Evolutionary conservation across 2,113 vertebrate species (phyloP).

Genomic region (Equus przewalskii): DNA sequence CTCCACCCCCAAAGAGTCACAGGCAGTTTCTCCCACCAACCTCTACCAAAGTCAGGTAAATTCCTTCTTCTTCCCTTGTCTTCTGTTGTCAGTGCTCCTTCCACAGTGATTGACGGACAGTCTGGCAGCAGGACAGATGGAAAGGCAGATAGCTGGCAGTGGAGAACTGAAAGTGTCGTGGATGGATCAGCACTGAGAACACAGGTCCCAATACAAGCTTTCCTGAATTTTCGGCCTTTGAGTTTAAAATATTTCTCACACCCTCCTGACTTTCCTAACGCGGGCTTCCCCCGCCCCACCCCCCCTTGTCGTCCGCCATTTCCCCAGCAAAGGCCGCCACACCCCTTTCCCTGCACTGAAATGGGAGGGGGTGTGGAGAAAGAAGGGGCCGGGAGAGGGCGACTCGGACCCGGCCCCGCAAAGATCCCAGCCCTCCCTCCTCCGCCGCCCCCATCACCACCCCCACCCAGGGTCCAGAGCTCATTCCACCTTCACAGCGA

Average conservation of each 20-base stretch:
- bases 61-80: neutral
- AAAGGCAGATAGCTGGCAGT: neutral
- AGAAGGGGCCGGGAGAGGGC: slow-evolving; percentile 73
- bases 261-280: slow-evolving; percentile 36
- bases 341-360: slow-evolving; percentile 80
- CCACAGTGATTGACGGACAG: neutral
- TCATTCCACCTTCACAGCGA: slow-evolving; percentile 31
- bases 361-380: slow-evolving; percentile 75
- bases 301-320: slow-evolving; percentile 73
- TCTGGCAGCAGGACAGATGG: slow-evolving; percentile 37
- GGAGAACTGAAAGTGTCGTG: slow-evolving; percentile 40
- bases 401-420: slow-evolving; percentile 14
- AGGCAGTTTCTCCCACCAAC: neutral
- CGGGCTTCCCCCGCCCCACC: neutral
- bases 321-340: slow-evolving; percentile 81
- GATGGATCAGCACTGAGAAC: neutral
- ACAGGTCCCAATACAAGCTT: neutral
- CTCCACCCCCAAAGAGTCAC: neutral
- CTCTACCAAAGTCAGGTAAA: slow-evolving; percentile 13
- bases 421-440: neutral
- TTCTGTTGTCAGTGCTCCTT: slow-evolving; percentile 3
- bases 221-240: slow-evolving; percentile 40
- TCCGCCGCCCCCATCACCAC: neutral
- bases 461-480: neutral
- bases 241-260: slow-evolving; percentile 65